Conservation (phyloP, 2,113 vertebrate species). For the Leucoraja erinaceus region DNA sequence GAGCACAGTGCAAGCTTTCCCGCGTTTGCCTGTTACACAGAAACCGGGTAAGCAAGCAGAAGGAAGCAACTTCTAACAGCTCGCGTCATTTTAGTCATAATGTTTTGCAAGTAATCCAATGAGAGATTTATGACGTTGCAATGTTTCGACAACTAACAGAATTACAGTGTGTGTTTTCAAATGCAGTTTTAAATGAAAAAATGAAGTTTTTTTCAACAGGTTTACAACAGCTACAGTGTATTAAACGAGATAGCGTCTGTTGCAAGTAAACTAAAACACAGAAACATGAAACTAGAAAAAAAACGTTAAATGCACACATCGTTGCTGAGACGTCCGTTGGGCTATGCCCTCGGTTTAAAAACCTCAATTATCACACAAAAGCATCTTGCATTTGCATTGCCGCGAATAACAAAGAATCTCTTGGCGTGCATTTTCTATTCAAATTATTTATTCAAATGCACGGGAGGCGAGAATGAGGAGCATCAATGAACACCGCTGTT, state of each 20-base stretch:
- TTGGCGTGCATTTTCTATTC: background rate
- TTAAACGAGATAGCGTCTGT: background rate
- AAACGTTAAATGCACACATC: background rate
- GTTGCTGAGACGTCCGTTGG: background rate
- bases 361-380: background rate
- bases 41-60: background rate
- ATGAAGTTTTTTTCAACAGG: background rate
- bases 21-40: background rate
- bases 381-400: background rate
- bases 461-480: background rate
- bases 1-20: background rate
- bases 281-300: constrained; percentile 5
- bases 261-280: background rate
- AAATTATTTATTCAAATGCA: background rate
- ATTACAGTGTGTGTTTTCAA: background rate
- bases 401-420: background rate
- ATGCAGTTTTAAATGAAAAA: background rate
- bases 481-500: background rate
- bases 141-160: background rate
- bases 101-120: background rate
- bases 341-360: background rate
- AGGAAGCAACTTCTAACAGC: background rate
- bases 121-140: background rate
- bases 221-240: background rate
- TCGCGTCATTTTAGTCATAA: background rate